phyloP scores from a whole-genome alignment of 2,797 vertebrate genomes.

The Numenius phaeopus region DNA sequence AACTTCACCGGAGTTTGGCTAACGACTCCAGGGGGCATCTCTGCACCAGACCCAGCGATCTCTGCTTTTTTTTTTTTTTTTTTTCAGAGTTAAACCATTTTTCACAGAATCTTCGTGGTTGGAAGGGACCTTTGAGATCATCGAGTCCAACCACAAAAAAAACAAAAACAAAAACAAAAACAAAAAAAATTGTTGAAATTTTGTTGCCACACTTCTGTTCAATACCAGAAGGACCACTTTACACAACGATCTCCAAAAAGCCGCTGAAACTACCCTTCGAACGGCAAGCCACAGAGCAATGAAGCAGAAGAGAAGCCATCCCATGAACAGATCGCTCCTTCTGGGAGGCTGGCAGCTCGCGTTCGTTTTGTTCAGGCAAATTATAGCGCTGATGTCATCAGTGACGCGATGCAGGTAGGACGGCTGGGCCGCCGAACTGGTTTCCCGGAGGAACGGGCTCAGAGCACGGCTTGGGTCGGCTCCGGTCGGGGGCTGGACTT shows the following conservation, averaged over 20 bases:
- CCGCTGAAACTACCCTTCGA: background rate
- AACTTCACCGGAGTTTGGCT: background rate
- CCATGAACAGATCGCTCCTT: background rate
- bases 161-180: too few species aligned
- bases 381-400: background rate
- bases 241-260: background rate
- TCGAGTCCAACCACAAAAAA: too few species aligned
- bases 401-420: background rate
- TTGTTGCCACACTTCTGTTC: background rate
- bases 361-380: background rate
- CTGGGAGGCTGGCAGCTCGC: background rate
- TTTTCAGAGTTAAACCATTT: background rate
- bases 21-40: background rate
- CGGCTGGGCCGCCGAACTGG: rapidly evolving
- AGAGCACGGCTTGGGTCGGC: background rate
- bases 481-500: background rate
- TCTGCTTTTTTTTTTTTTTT: background rate
- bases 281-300: background rate
- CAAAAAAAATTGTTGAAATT: too few species aligned
- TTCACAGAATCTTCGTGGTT: too few species aligned
- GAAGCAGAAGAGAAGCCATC: background rate
- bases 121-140: too few species aligned
- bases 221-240: background rate
- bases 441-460: background rate
- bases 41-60: background rate